phyloP scores from a whole-genome alignment of 2,113 vertebrate species.

The Phodopus roborovskii region DNA sequence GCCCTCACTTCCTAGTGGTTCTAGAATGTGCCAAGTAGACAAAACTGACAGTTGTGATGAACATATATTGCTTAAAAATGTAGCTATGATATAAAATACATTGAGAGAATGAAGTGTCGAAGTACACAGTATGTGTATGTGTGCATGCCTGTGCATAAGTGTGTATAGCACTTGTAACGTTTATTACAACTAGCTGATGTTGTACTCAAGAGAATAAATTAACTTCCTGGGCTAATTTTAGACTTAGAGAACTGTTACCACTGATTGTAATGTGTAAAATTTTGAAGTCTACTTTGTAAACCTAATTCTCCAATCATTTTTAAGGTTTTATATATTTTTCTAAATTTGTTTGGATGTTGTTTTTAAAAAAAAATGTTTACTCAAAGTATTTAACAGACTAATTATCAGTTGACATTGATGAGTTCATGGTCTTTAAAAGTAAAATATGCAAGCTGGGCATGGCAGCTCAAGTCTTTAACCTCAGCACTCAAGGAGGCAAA shows the following conservation, averaged over 20 bases:
- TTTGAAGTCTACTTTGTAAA: constrained; percentile 32
- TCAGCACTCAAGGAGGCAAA: neutral
- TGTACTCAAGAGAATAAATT: neutral
- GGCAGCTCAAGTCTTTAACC: neutral
- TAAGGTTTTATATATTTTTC: neutral
- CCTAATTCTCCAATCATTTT: neutral
- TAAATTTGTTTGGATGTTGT: constrained; percentile 9
- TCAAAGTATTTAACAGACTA: neutral
- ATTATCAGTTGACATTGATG: neutral
- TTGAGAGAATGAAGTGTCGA: neutral
- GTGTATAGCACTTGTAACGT: neutral
- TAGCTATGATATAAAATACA: neutral
- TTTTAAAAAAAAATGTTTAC: neutral
- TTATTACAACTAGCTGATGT: neutral
- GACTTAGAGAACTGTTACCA: neutral
- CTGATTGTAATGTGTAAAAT: neutral
- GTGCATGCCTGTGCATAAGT: no score
- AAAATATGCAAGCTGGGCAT: neutral
- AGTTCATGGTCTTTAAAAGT: constrained; percentile 9
- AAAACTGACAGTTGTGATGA: neutral
- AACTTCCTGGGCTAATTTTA: neutral
- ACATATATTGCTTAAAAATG: neutral
- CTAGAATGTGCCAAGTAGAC: neutral
- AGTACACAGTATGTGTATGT: neutral
- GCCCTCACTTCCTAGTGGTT: neutral